Percentiles rank a stretch among this genome's conserved stretches.
These are phyloP conservation scores for Nephrotoma appendiculata DNA, from an alignment of 2,888 invertebrate genomes.

Conservation along the genomic window DNA sequence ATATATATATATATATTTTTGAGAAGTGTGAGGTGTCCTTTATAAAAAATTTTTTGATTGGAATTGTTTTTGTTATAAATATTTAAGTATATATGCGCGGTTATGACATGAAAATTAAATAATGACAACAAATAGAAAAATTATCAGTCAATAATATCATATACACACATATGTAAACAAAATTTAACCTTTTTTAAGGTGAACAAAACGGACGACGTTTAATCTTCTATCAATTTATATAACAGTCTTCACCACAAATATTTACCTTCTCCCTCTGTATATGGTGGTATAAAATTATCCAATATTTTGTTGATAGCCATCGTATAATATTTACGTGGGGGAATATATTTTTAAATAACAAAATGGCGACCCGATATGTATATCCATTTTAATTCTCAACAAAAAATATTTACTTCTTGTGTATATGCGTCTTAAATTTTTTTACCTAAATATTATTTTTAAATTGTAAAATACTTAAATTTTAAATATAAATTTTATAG, in stretches of 20 bases:
- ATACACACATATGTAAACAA: not conserved
- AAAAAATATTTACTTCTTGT: not conserved
- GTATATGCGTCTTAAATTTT: not conserved
- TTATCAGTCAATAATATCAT: not conserved
- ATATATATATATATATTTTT: not conserved
- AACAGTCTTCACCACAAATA: not conserved
- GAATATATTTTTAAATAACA: not conserved
- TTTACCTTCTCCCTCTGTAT: not conserved
- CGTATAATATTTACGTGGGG: not conserved
- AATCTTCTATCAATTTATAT: not conserved
- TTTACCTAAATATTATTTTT: not conserved
- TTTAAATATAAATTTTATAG: constrained; percentile 15
- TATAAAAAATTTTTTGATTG: not conserved
- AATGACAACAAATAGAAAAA: not conserved
- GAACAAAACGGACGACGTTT: not conserved
- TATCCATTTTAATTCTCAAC: not conserved
- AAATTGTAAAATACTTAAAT: not conserved
- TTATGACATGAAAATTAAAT: not conserved
- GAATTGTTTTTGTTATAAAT: not conserved
- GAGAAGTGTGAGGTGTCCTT: not conserved
- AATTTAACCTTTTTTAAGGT: not conserved
- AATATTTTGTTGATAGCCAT: not conserved
- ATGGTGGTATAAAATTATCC: not conserved
- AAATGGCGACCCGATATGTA: not conserved
- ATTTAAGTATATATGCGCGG: not conserved